Base-by-base conservation (phyloP, 1,140 invertebrate genomes). In the Latrodectus geometricus region DNA sequence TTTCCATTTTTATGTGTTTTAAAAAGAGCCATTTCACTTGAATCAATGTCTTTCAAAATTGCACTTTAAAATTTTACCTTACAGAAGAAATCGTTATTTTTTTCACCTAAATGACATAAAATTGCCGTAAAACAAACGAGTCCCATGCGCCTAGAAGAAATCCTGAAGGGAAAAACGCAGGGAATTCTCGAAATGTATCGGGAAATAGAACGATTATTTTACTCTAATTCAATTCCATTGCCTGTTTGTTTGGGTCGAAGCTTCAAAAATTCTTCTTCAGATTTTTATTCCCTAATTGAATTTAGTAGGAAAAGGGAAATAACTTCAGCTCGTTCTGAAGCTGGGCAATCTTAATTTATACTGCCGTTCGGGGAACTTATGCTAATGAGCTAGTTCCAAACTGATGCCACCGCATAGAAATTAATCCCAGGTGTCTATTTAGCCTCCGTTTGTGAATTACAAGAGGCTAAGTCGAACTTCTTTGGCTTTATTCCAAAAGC, bases 401-500 rank as follows among this genome's bases (percentile, higher is more conserved):
- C 83, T 77, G 83, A 86, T 86, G 74, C 83, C 66, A 86, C 75
- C 65, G 68, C 65, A 86, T 70, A 77, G 75, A 86, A 86, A 86
- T 77, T 77, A 86, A 86, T 86, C 83, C 83, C 83, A 17, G 66
- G 83, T 86, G 83, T 78, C 83, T 86, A 86, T 86, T 86, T 86
- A 86, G 83, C 75, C 75, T 70, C 83, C 50, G 83, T 61, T 72
- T 86, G 74, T 86, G 83, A 86, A 86, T 86, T 86, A 86, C 75
- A 86, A 78, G 75, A 15, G 49, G 50, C 50, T 72, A 77, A 77
- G 83, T 86, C 76, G 52, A 86, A 77, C 68, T 69, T 78, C 75
- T 86, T 78, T 78, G 82, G 82, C 82, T 52, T n/a, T 17, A 66
- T 68, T 84, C 82, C 82, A 84, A 82, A 73, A 56, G 56, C 65